Percentiles rank a stretch among this genome's conserved stretches.
These are phyloP conservation scores for Sepioteuthis lessoniana DNA, from an alignment of 2,888 invertebrate genomes.

Conservation along the genomic window DNA sequence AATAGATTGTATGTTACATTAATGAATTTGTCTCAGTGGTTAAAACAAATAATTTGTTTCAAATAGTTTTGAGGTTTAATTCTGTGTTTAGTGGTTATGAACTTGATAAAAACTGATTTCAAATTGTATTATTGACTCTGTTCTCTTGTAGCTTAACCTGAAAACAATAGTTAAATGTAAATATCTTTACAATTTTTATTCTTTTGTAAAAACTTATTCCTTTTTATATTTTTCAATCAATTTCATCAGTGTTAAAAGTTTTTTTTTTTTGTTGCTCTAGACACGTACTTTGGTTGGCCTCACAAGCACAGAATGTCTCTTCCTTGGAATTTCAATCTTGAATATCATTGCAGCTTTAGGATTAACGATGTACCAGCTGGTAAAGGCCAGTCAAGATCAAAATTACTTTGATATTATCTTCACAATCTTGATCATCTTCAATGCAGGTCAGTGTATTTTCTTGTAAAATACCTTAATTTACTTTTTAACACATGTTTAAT, in stretches of 20 bases:
- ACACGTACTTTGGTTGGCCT: conserved; percentile 67
- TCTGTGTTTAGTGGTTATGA: too few relatives aligned
- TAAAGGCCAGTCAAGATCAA: conserved; percentile 58
- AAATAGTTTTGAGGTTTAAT: too few relatives aligned
- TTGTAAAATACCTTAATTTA: not conserved
- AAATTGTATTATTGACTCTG: too few relatives aligned
- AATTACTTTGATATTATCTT: conserved; percentile 68
- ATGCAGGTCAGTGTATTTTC: conserved; percentile 64
- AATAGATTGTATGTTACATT: too few relatives aligned
- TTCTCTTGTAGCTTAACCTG: too few relatives aligned
- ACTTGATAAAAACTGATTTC: too few relatives aligned
- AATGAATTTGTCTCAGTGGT: too few relatives aligned
- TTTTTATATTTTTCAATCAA: too few relatives aligned
- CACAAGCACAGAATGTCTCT: conserved; percentile 63
- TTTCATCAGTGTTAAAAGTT: not conserved
- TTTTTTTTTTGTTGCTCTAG: conserved; percentile 57
- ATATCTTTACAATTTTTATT: too few relatives aligned
- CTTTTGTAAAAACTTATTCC: too few relatives aligned
- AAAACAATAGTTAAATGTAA: too few relatives aligned
- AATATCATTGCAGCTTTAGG: conserved; percentile 67
- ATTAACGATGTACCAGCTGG: conserved; percentile 65
- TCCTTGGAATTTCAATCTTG: conserved; percentile 63
- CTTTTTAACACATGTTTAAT: not conserved
- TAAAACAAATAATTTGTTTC: too few relatives aligned
- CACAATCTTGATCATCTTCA: conserved; percentile 69